phyloP scores from a whole-genome alignment of 1,140 invertebrate species.

The Meloidogyne hapla region DNA sequence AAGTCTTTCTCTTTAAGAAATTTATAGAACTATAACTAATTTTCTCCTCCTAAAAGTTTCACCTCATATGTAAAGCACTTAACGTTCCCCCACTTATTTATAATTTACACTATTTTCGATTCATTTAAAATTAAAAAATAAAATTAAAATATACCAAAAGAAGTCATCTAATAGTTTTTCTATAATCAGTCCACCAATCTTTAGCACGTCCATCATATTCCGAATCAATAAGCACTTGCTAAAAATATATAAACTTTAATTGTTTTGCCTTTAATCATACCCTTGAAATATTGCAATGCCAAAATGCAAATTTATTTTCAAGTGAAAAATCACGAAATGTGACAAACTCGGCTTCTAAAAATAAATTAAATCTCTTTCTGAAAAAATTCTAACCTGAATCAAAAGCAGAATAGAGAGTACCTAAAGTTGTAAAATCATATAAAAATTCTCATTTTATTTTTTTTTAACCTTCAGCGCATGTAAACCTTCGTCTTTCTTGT shows the following conservation, averaged over 20 bases:
- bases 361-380: neutral
- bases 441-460: neutral
- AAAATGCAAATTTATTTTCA: constrained; percentile 34
- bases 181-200: constrained; percentile 38
- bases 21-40: too few relatives aligned
- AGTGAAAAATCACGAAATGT: constrained; percentile 38
- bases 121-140: neutral
- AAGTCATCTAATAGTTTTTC: constrained; percentile 8
- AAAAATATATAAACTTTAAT: neutral
- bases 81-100: neutral
- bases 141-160: neutral
- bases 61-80: neutral
- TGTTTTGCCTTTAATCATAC: neutral
- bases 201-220: constrained; percentile 45
- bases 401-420: constrained; percentile 42
- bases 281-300: constrained; percentile 25
- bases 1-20: too few relatives aligned
- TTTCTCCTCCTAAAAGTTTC: too few relatives aligned
- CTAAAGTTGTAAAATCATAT: neutral
- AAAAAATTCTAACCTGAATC: constrained; percentile 34
- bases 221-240: constrained; percentile 44
- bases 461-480: constrained; percentile 19
- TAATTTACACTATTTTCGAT: neutral
- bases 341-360: constrained; percentile 32
- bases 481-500: constrained; percentile 41